These are phyloP conservation scores for Spea bombifrons DNA, from an alignment of 2,113 vertebrate species.

Conservation along the genomic window DNA sequence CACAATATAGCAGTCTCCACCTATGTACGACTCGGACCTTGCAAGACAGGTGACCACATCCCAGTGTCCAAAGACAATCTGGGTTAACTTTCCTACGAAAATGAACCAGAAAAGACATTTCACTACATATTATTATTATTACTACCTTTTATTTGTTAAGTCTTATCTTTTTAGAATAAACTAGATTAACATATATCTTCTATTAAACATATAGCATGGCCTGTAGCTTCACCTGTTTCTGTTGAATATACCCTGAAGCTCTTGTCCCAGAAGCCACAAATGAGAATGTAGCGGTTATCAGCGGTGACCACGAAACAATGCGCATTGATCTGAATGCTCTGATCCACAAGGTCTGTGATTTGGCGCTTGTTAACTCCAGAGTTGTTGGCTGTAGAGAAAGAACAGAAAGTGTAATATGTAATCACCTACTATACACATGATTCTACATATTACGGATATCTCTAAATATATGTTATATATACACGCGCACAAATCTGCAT, in stretches of 20 bases:
- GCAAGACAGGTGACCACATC: constrained; percentile 96
- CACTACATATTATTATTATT: no score
- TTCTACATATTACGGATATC: not conserved
- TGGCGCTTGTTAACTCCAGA: constrained; percentile 92
- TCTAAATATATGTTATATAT: no score
- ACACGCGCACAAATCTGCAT: no score
- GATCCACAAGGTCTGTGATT: constrained; percentile 98
- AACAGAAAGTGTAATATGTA: not conserved
- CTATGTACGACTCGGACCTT: constrained; percentile 94
- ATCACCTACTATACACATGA: not conserved
- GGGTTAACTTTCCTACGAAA: constrained; percentile 85
- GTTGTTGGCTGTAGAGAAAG: constrained; percentile 79
- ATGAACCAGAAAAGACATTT: not conserved
- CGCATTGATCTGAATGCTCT: constrained; percentile 96
- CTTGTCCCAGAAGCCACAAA: constrained; percentile 99
- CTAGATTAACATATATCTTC: not conserved
- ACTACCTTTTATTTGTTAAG: no score
- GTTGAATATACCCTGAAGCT: constrained; percentile 97
- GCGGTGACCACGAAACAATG: constrained; percentile 98
- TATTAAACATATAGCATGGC: not conserved
- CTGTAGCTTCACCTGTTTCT: constrained; percentile 81
- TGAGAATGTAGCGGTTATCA: constrained; percentile 97
- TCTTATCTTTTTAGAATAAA: no score
- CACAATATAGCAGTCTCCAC: constrained; percentile 96
- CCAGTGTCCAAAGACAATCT: constrained; percentile 99